Conservation (phyloP, 2,797 vertebrate genomes). For the Hoplostethus atlanticus region DNA sequence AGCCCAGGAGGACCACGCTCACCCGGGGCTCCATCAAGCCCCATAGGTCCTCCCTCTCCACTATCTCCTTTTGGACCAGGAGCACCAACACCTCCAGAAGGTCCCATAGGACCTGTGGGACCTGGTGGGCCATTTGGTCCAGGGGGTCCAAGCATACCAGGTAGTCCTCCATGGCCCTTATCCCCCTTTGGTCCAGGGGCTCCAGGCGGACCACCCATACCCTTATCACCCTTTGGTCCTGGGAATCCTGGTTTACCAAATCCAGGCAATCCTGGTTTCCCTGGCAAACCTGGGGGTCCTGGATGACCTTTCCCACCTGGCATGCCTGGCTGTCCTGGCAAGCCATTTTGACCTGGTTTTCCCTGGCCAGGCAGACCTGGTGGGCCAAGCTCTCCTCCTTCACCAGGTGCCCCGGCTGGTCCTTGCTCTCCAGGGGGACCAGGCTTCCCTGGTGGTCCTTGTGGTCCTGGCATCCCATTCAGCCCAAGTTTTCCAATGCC, state of each 20-base stretch:
- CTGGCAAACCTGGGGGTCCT: slow-evolving; percentile 92
- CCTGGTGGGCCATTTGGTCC: slow-evolving; percentile 91
- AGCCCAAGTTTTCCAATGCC: slow-evolving; percentile 94
- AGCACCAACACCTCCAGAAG: slow-evolving; percentile 88
- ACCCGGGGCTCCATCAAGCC: slow-evolving; percentile 90
- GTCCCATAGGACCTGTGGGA: slow-evolving; percentile 88
- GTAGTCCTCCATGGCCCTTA: slow-evolving; percentile 89
- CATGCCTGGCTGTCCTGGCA: slow-evolving; percentile 91
- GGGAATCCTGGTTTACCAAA: slow-evolving; percentile 94
- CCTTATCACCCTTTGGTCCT: slow-evolving; percentile 94
- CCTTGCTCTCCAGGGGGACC: slow-evolving; percentile 91
- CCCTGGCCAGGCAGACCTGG: slow-evolving; percentile 92
- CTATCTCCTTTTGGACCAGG: slow-evolving; percentile 93
- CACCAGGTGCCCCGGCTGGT: slow-evolving; percentile 86
- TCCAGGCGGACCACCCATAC: slow-evolving; percentile 88
- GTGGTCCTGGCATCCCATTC: slow-evolving; percentile 91
- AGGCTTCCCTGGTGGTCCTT: slow-evolving; percentile 90
- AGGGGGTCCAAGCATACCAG: slow-evolving; percentile 89
- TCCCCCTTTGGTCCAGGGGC: slow-evolving; percentile 91
- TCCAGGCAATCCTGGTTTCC: slow-evolving; percentile 93
- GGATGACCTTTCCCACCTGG: slow-evolving; percentile 93
- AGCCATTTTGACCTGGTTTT: slow-evolving; percentile 91
- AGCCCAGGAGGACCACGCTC: slow-evolving; percentile 89
- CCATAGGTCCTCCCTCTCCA: slow-evolving; percentile 89
- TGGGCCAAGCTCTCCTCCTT: slow-evolving; percentile 90